Evolutionary conservation across 2,113 vertebrate genomes (phyloP).

Genomic region (Ovis aries): ARS-UI_Ramb_v3.0 NC_056058.1:17408501-17409000

Average conservation of each 20-base stretch:
- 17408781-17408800: background rate
- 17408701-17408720: background rate
- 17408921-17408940: rapidly evolving
- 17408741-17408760: background rate
- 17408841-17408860: background rate
- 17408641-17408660: background rate
- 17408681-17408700: background rate
- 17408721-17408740: background rate
- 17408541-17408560: background rate
- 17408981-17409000: background rate
- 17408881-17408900: background rate
- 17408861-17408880: background rate
- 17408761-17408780: background rate
- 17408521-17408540: background rate
- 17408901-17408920: background rate
- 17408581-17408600: background rate
- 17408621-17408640: background rate
- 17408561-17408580: background rate
- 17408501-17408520: background rate
- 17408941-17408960: no score
- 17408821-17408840: background rate
- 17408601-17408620: background rate
- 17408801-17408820: background rate
- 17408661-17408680: background rate
- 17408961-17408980: background rate